Evolutionary conservation across 2,797 vertebrate genomes (phyloP).

Genomic region (Sebastes melanostomus): DNA sequence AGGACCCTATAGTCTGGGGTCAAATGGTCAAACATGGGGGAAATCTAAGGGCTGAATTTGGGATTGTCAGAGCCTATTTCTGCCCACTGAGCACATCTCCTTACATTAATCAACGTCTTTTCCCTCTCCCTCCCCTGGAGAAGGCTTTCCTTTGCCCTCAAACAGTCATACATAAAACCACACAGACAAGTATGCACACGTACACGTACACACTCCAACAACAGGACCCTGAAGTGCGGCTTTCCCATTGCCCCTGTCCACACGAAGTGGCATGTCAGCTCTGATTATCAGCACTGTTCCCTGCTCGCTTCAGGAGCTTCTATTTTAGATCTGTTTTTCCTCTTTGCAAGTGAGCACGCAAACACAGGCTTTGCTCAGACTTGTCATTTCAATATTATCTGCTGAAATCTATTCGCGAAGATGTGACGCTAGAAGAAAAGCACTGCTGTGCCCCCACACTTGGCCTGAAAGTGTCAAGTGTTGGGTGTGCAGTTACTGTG

Average conservation of each 20-base stretch:
- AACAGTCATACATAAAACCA: conserved; percentile 33
- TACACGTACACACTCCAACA: conserved; percentile 23
- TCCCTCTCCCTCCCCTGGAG: conserved; percentile 12
- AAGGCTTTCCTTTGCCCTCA: conserved; percentile 48
- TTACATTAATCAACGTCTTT: conserved; percentile 52
- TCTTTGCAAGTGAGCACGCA: conserved; percentile 43
- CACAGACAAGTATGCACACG: conserved; percentile 27
- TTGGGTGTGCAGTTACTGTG: neutral
- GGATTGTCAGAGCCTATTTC: conserved; percentile 44
- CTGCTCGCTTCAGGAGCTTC: conserved; percentile 71
- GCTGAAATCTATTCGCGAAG: conserved; percentile 1
- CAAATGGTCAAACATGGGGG: conserved; percentile 19
- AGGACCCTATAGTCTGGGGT: neutral
- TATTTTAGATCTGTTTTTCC: conserved; percentile 68
- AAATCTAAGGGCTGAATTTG: conserved; percentile 43
- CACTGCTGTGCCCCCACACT: neutral
- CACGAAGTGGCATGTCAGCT: conserved; percentile 68
- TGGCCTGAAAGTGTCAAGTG: conserved; percentile 3
- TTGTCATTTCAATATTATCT: conserved; percentile 36
- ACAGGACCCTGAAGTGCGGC: conserved; percentile 59
- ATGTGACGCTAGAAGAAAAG: conserved; percentile 3
- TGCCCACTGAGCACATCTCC: conserved; percentile 59
- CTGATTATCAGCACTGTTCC: conserved; percentile 57
- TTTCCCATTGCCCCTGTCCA: conserved; percentile 70
- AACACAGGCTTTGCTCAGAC: conserved; percentile 30